Evolutionary conservation across 2,113 vertebrate species (phyloP), one percentile per base, ranked within the genome.

Genomic region (Amphiprion ocellaris): DNA sequence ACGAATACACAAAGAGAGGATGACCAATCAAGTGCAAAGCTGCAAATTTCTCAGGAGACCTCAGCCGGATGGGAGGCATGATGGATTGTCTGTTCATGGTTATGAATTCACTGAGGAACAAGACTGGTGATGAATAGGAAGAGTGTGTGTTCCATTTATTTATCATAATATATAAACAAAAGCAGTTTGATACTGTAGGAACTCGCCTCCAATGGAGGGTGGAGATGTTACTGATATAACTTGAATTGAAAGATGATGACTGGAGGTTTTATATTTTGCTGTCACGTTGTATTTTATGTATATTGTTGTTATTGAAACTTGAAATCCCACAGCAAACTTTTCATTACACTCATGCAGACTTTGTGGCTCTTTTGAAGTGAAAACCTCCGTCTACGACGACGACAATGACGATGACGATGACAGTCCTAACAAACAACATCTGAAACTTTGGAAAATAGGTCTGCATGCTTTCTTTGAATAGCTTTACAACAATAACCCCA

Each of bases 61-160:
- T 77, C n/a, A 52, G 79, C 44, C 37, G 47, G 50, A 54, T 58
- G 24, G 10, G 49, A 49, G 39, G 63, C 46, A 46, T 56, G 77
- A 83, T 78, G 74, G 81, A 82, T 82, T 21, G 24, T 30, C 26
- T 76, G 62, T 58, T 74, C 39, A 41, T 4, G 3, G 54, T 66
- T 53, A 24, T 46, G 9, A 72, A 76, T 79, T 76, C 67, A 64
- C 65, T 8, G 28, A 67, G 44, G 79, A 46, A 66, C 49, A 60
- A 4, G 19, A 37, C 7, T 30, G 11, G 26, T 0, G 58, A 71
- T 30, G 37, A 67, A 71, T 24, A 28, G 11, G 12, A 55, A 6
- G 24, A 4, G 49, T 10, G 59, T 56, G 12, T 75, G 67, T 60
- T 83, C 26, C 61, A 2, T 41, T 66, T 76, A 26, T 72, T 26